Evolutionary conservation across 2,113 vertebrate species (phyloP), one percentile per base, ranked within the genome.

Genomic region (Amphilophus citrinellus): DNA sequence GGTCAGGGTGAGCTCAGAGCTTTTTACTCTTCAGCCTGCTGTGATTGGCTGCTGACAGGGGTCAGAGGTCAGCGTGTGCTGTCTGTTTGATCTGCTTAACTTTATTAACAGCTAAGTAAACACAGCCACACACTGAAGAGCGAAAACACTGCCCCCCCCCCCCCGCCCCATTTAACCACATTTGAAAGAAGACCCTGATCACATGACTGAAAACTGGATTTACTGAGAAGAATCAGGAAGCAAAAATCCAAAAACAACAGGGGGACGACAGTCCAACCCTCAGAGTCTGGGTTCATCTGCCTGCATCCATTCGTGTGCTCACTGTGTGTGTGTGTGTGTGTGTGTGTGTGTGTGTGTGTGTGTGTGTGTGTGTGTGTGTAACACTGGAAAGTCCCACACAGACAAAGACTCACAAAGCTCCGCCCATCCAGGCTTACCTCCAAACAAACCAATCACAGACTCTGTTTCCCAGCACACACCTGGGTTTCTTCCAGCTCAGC

Each of bases 41-140:
- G 42, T 84, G 84, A 83, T 80, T 89, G 82, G 84, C 11, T 80
- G 63, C 4, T 78, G 24, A 30, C 47, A 56, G 81, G 2, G 86
- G 73, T 88, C 17, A 79, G 75, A 88, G 84, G 78, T 88, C 86
- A 82, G 35, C 1, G 3, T 37, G 50, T 2, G 39, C 17, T n/a
- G 63, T 53, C 3, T 90, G 87, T 91, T 87, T 91, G 82, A 47
- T 47, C 77, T 44, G 85, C 20, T 68, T 85, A 79, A 84, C 86
- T 86, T 84, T 84, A 84, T 88, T 87, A 89, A 87, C 87, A 83
- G 76, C 9, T 14, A 2, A 37, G 80, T 81, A 85, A 89, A 90
- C 83, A 90, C 32, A 83, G 27, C 17, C 10, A 42, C 9, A 32
- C 13, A 14, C 80, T 1, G 56, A 3, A 68, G 63, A 27, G 63